Conservation (phyloP, 1,140 invertebrate genomes). For the Gonatopus flavifemur region DNA sequence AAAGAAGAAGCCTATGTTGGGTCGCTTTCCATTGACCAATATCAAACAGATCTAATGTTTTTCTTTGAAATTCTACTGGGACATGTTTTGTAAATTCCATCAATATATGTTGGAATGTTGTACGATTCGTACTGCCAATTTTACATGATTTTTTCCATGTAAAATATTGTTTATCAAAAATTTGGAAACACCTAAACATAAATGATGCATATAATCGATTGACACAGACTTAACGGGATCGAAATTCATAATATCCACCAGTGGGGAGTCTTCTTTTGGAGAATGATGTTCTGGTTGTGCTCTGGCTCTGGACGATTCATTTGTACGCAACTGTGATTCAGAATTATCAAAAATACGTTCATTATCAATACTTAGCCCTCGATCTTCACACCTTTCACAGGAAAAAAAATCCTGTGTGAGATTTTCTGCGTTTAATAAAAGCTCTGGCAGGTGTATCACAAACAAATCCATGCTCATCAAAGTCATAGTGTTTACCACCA, state of each 20-base stretch:
- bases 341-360: not conserved
- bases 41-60: not conserved
- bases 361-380: not conserved
- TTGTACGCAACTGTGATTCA: not conserved
- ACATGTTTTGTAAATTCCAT: no score
- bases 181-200: no score
- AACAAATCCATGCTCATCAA: not conserved
- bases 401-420: not conserved
- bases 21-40: constrained; percentile 6
- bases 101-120: no score
- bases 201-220: not conserved
- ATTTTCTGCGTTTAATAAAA: constrained; percentile 3
- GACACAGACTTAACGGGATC: not conserved
- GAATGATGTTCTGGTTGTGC: not conserved
- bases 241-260: not conserved
- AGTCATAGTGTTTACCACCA: not conserved
- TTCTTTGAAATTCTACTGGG: constrained; percentile 16
- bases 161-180: not conserved
- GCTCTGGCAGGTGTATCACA: constrained; percentile 7
- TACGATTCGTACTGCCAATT: no score
- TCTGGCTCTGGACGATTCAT: not conserved
- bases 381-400: constrained; percentile 1
- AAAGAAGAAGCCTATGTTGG: constrained; percentile 7
- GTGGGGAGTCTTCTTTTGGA: not conserved
- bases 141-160: no score